Evolutionary conservation across 2,797 vertebrate genomes (phyloP), one percentile per base, ranked within the genome.

Genomic region (Champsocephalus gunnari): DNA sequence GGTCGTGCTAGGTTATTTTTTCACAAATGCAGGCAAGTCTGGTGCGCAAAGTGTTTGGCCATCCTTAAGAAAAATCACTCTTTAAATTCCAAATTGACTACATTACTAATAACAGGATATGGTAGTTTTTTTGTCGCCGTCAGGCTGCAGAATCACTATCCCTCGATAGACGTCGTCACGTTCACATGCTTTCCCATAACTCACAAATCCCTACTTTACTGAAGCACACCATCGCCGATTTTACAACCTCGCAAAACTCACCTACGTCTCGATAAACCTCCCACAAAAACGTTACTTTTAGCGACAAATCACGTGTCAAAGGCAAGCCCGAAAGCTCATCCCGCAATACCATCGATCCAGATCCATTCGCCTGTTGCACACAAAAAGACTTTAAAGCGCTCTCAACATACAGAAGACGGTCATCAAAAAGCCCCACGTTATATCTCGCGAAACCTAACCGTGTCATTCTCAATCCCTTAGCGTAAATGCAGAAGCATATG

Each of bases 51-150:
- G 60, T 58, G 66, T 76, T 75, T 50, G 55, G 71, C 78, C 65
- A 73, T 64, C 64, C 59, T 77, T n/a, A 43, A 51, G 5, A 62
- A 72, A 74, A 58, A 62, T 41, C 17, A 44, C 28, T 70, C 76
- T 75, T 17, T 55, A 70, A 57, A 43, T 5, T 64, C 57, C 43
- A 76, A 73, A 79, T 71, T 84, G 41, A 62, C 38, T 51, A 79
- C 68, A 80, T 88, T 71, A 87, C 76, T 80, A 81, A 88, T 78
- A 80, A 69, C 32, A 62, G 87, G 82, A 90, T 85, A 48, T 77
- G 57, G 28, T 56, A 75, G 54, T 56, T 1, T 38, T 38, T 38
- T 38, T 38, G 3, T 4, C n/a, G 53, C 71, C 75, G 48, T 53
- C 67, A 67, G 43, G 61, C 77, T 68, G 65, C 81, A 62, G 49